Percentiles rank a stretch among this genome's conserved stretches.
Evolutionary conservation across 2,888 invertebrate genomes (phyloP).

Genomic region (Nymphalis polychloros): DNA sequence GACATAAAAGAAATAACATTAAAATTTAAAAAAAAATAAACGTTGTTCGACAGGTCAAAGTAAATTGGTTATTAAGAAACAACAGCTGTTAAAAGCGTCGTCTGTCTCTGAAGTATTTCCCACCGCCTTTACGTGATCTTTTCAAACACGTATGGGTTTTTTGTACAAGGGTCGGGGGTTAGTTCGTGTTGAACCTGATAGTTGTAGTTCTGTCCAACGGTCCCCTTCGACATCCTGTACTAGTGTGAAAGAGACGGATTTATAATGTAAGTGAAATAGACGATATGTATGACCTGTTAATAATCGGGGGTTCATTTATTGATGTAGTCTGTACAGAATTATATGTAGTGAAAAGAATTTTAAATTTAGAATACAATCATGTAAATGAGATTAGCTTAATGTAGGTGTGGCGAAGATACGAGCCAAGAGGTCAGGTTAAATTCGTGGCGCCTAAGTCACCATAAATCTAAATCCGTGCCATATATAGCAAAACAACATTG

Average conservation of each 20-base stretch:
- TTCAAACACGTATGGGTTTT: constrained; percentile 43
- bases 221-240: constrained; percentile 10
- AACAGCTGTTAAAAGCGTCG: constrained; percentile 64
- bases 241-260: constrained; percentile 14
- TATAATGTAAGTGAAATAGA: constrained; percentile 10
- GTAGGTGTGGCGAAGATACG: not conserved
- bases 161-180: constrained; percentile 36
- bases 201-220: constrained; percentile 22
- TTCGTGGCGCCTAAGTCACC: not conserved
- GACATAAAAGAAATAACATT: too few relatives aligned
- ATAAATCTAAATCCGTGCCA: not conserved
- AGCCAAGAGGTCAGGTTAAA: constrained; percentile 3
- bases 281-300: constrained; percentile 20
- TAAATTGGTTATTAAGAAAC: constrained; percentile 46
- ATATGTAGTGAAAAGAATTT: not conserved
- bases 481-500: not conserved
- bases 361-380: too few relatives aligned
- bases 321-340: constrained; percentile 3
- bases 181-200: constrained; percentile 23
- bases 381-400: too few relatives aligned
- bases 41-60: constrained; percentile 41
- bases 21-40: not conserved
- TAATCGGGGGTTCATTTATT: constrained; percentile 13
- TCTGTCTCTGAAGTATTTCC: constrained; percentile 67
- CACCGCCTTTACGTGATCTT: constrained; percentile 51